Percentiles rank a stretch among this genome's conserved stretches.
Evolutionary conservation across 2,888 invertebrate species (phyloP).

Genomic region (Taphrorychus bicolor): DNA sequence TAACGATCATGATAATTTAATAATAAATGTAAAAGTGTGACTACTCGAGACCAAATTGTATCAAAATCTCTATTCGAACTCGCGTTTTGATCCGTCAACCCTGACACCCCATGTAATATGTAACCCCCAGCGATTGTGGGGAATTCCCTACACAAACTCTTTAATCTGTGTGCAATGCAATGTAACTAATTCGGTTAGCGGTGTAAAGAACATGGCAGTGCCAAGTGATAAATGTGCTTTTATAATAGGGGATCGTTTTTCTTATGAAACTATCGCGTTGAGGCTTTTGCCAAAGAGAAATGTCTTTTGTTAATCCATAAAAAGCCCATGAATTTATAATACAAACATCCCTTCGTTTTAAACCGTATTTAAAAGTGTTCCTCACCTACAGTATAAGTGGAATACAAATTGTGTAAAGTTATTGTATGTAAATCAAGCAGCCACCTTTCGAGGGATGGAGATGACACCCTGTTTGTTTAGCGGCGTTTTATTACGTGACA

Average conservation of each 20-base stretch:
- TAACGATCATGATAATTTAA: no score
- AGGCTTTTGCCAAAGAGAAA: no score
- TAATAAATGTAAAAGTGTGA: no score
- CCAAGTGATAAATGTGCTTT: slow-evolving; percentile 34
- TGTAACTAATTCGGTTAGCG: slow-evolving; percentile 42
- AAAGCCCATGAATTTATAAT: no score
- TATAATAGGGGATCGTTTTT: background rate
- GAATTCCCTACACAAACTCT: slow-evolving; percentile 29
- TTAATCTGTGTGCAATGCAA: slow-evolving; percentile 42
- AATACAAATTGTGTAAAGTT: background rate
- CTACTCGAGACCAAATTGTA: no score
- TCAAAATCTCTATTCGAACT: background rate
- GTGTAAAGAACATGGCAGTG: slow-evolving; percentile 36
- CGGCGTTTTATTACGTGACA: background rate
- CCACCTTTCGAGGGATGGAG: slow-evolving; percentile 5
- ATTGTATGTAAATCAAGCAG: slow-evolving; percentile 19
- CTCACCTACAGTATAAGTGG: no score
- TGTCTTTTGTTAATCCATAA: no score
- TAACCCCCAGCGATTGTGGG: slow-evolving; percentile 15
- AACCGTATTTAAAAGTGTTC: no score
- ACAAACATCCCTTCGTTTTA: no score
- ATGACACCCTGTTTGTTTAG: slow-evolving; percentile 23
- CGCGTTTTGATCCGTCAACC: slow-evolving; percentile 39
- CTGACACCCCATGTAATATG: slow-evolving; percentile 34
- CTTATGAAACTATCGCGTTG: background rate